These are phyloP conservation scores for Sander vitreus DNA, from an alignment of 2,113 vertebrate species.

Conservation along the genomic window DNA sequence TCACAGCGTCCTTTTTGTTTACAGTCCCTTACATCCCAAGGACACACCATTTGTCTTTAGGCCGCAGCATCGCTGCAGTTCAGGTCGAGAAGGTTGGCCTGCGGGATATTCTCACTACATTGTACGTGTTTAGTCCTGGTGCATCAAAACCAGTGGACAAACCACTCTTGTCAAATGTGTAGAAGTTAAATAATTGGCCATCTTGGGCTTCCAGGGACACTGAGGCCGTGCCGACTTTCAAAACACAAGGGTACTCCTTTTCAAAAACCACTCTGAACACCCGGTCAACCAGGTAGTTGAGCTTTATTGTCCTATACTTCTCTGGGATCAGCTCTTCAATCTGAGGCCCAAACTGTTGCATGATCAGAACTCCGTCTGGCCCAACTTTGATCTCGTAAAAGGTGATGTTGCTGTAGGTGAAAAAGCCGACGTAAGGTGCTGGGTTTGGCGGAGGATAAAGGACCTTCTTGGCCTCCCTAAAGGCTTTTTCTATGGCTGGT, in stretches of 20 bases:
- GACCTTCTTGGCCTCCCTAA: slow-evolving; percentile 83
- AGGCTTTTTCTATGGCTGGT: slow-evolving; percentile 90
- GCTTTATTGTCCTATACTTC: slow-evolving; percentile 89
- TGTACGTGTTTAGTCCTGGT: slow-evolving; percentile 93
- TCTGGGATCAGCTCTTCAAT: slow-evolving; percentile 90
- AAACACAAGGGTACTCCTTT: slow-evolving; percentile 90
- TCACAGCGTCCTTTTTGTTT: neutral
- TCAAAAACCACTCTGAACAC: slow-evolving; percentile 93
- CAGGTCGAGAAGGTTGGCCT: slow-evolving; percentile 82
- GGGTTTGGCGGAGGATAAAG: slow-evolving; percentile 86
- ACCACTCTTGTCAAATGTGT: slow-evolving; percentile 86
- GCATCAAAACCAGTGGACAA: slow-evolving; percentile 92
- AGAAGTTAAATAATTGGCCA: slow-evolving; percentile 92
- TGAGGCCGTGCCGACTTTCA: slow-evolving; percentile 87
- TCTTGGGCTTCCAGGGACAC: slow-evolving; percentile 93
- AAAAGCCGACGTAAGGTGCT: slow-evolving; percentile 89
- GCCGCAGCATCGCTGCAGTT: neutral
- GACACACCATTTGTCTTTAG: neutral
- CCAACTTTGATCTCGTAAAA: slow-evolving; percentile 93
- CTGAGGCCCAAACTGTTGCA: slow-evolving; percentile 96
- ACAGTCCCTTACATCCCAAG: neutral
- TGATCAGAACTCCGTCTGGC: slow-evolving; percentile 85
- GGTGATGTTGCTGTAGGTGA: slow-evolving; percentile 92
- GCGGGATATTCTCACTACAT: slow-evolving; percentile 86
- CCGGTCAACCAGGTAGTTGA: slow-evolving; percentile 90